Conservation (phyloP, 2,797 vertebrate genomes). For the Scolopax bukidnonensis region DNA sequence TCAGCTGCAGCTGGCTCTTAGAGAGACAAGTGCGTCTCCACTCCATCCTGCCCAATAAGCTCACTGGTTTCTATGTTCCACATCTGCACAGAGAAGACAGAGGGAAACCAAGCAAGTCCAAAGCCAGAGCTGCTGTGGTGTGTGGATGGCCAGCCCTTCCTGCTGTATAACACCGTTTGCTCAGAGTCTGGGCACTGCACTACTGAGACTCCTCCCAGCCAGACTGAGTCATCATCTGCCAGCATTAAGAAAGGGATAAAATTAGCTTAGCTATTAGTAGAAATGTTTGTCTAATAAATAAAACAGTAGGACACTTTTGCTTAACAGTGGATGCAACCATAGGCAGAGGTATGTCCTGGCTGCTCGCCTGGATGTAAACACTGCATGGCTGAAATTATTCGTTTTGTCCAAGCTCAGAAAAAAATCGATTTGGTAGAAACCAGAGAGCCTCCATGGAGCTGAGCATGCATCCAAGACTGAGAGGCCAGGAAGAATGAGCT, state of each 20-base stretch:
- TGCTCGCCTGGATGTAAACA: conserved; percentile 33
- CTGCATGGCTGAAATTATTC: conserved; percentile 7
- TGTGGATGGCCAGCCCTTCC: neutral
- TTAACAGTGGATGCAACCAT: neutral
- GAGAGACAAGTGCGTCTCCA: neutral
- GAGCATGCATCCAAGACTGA: neutral
- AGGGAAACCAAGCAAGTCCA: neutral
- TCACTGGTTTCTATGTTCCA: neutral
- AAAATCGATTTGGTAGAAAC: neutral
- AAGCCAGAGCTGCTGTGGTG: neutral
- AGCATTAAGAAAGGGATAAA: conserved; percentile 40
- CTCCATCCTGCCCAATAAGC: neutral
- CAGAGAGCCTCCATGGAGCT: neutral
- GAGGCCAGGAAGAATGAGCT: neutral
- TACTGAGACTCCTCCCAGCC: neutral
- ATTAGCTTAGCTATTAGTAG: conserved; percentile 48
- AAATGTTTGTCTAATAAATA: conserved; percentile 54
- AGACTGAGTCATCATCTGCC: neutral
- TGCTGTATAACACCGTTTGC: rapidly evolving
- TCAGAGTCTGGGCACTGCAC: neutral
- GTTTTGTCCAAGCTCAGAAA: neutral
- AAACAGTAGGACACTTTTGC: conserved; percentile 32
- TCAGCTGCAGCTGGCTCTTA: neutral
- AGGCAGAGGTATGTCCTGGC: conserved; percentile 30
- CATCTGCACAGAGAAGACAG: neutral